Base-by-base conservation (phyloP, 2,113 vertebrate species). In the Eubucco bourcierii region DNA sequence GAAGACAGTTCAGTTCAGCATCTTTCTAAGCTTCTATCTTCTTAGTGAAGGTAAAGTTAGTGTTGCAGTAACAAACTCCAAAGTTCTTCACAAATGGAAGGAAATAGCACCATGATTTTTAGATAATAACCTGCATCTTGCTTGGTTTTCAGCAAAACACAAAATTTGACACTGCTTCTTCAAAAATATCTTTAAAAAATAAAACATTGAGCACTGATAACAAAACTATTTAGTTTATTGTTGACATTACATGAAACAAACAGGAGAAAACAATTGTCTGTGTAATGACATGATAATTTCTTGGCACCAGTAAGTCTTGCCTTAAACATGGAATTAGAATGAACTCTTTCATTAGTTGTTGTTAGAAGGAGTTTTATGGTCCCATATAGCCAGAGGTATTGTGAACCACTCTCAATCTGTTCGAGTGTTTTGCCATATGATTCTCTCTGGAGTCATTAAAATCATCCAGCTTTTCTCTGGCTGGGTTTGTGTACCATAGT, bases 71-170 rank as follows among this genome's bases (percentile, higher is more conserved):
- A 31, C 3, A 52, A 24, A 23, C 27, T 64, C 13, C 25, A 78
- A 63, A 86, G 39, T 71, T 86, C 21, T 41, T 93, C 25, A 28
- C 28, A 80, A 74, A 85, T 61, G 9, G 44, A 72, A 71, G n/a
- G 12, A 6, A 47, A 7, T 61, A 11, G 70, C 66, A 29, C 12
- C 2, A 2, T 55, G 6, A 0, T 10, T 28, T 85, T 68, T 39
- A 46, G 29, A 12, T 70, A 34, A 28, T 53, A 53, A 6, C 31
- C 25, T 85, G 19, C 11, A 27, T 56, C 44, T 84, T 25, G 16
- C 46, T 28, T 47, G 10, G 3, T 53, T 76, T 72, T 74, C 47
- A 59, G 15, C 23, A 84, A 74, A 86, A 14, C 11, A 47, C 10
- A 39, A 25, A 13, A 47, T 44, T 67, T 67, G 21, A 52, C 5